Base-by-base conservation (phyloP, 92 coral and sea anemone species). In the Phenganax subtilis region DNA sequence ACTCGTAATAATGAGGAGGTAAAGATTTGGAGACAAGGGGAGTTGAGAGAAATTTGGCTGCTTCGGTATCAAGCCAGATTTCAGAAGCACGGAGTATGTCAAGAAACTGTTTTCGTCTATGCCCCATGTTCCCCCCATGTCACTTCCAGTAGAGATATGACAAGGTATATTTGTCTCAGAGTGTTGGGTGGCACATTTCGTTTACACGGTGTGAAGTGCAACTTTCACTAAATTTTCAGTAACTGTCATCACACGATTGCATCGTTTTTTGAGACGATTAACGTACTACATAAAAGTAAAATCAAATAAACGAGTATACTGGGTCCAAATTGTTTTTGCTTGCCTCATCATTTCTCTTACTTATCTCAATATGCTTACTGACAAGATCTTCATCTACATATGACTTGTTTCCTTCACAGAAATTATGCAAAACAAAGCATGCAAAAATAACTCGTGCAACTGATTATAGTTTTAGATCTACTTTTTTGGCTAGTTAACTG, bases 111-210 rank as follows among this genome's bases (percentile, higher is more conserved):
- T 65, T 65, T 65, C 71, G 25, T 12, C 71, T 28, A 65, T 65
- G 71, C 71, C 71, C 71, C 71, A 65, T 65, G 71, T 65, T 65
- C 71, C 71, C 71, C 71, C 71, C 71, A 65, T 65, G 71, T 65
- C 71, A 17, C 71, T 17, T 65, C 71, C 71, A 65, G 71, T 65
- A 12, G 71, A 65, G 71, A 65, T 65, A 65, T 65, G 71, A 17
- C 71, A 65, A 65, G 71, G 16, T 11, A 65, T 65, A 17, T 65
- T 65, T 65, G 71, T 65, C 71, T 65, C 71, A 28, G 0, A 65
- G 28, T 65, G 71, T 17, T 65, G 71, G 16, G 71, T 28, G 16
- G 71, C 71, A 65, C 71, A 65, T 65, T 65, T 65, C 10, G 71
- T 65, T 65, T 65, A 2, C 17, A 65, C 28, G 0, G 71, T 65